These are phyloP conservation scores for Chironex yamaguchii DNA, from an alignment of 30 jellyfish, hydroid and myxozoan species.

Conservation along the genomic window DNA sequence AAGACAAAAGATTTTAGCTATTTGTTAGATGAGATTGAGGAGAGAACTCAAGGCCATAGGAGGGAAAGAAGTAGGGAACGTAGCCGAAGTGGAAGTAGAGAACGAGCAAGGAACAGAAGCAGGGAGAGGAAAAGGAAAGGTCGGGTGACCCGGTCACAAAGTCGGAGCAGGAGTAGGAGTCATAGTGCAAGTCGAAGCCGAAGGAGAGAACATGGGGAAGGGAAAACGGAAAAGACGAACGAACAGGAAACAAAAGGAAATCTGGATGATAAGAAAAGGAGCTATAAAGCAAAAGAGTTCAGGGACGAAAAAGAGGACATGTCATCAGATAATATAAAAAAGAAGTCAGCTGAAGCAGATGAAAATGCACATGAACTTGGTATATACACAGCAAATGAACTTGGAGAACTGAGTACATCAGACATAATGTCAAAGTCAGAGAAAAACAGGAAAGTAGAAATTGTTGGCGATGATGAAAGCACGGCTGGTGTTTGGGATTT, in stretches of 20 bases:
- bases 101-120: background rate
- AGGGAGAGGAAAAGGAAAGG: background rate
- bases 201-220: background rate
- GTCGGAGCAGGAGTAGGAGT: background rate
- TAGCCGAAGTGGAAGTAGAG: background rate
- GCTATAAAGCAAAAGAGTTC: background rate
- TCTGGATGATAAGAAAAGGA: background rate
- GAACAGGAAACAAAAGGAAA: background rate
- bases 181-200: background rate
- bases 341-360: no score
- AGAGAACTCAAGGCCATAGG: no score
- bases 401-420: background rate
- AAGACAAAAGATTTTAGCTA: no score
- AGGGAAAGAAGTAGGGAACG: background rate
- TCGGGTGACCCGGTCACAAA: background rate
- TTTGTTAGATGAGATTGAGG: no score
- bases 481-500: background rate
- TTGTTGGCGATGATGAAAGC: background rate
- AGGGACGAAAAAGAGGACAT: background rate
- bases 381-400: background rate
- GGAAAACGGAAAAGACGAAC: background rate
- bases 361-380: background rate
- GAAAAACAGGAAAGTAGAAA: background rate
- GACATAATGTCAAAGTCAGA: background rate
- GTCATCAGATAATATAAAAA: background rate